These are phyloP conservation scores for Lottia scabra DNA, from an alignment of 2,888 invertebrate genomes.

Conservation along the genomic window DNA sequence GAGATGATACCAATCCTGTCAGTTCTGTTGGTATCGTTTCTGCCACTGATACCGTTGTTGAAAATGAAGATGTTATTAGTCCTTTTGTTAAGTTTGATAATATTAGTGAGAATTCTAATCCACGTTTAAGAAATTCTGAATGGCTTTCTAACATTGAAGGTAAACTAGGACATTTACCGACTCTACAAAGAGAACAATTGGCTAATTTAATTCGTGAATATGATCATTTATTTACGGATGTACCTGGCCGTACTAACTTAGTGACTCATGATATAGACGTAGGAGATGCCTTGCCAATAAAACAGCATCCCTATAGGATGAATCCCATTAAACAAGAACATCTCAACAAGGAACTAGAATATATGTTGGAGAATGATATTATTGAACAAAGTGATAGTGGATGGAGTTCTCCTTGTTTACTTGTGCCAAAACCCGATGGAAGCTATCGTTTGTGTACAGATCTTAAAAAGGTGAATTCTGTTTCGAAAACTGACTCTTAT, in stretches of 20 bases:
- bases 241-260: slow-evolving; percentile 25
- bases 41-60: neutral
- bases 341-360: slow-evolving; percentile 31
- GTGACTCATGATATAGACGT: slow-evolving; percentile 27
- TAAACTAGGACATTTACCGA: slow-evolving; percentile 5
- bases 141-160: slow-evolving; percentile 6
- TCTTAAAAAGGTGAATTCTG: slow-evolving; percentile 22
- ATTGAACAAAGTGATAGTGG: slow-evolving; percentile 30
- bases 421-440: slow-evolving; percentile 31
- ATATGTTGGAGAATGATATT: slow-evolving; percentile 42
- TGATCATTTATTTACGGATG: slow-evolving; percentile 30
- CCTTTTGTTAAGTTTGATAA: no score
- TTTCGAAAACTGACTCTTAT: slow-evolving; percentile 34
- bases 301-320: no score
- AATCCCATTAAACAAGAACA: slow-evolving; percentile 23
- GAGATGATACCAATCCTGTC: slow-evolving; percentile 7
- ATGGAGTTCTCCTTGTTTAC: slow-evolving; percentile 36
- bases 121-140: slow-evolving; percentile 9
- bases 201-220: slow-evolving; percentile 5
- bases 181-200: neutral
- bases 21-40: neutral
- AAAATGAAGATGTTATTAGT: neutral
- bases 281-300: slow-evolving; percentile 17
- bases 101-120: no score
- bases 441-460: slow-evolving; percentile 19